Percentiles rank a stretch among this genome's conserved stretches.
Evolutionary conservation across 2,113 vertebrate species (phyloP).

Genomic region (Gorsachius goisagi): DNA sequence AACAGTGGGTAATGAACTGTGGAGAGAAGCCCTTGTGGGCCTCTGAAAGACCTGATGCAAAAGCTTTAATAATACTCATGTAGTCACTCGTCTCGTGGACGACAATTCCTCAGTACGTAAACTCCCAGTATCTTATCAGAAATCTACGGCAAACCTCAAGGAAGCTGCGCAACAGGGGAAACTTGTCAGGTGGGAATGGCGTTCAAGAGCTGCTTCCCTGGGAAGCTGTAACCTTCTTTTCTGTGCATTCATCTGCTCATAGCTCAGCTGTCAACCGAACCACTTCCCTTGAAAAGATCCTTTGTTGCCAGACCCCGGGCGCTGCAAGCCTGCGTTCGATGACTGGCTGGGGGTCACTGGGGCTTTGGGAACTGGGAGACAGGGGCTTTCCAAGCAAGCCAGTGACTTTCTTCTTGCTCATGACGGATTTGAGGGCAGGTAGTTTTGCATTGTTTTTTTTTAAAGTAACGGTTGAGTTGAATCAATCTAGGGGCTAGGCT

Average conservation of each 20-base stretch:
- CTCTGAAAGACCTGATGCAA: not conserved
- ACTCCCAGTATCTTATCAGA: not conserved
- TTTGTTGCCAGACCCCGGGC: rapidly evolving
- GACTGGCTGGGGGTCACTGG: not conserved
- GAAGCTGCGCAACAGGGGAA: not conserved
- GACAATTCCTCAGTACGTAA: not conserved
- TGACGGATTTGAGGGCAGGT: not conserved
- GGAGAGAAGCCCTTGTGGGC: not conserved
- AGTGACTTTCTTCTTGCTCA: not conserved
- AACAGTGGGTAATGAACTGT: not conserved
- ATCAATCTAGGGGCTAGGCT: not conserved
- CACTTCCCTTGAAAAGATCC: not conserved
- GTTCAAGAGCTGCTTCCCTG: not conserved
- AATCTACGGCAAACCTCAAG: not conserved
- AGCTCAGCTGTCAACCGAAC: not conserved
- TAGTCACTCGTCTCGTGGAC: not conserved
- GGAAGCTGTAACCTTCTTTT: not conserved
- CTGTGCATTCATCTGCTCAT: not conserved
- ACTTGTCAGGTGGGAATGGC: not conserved
- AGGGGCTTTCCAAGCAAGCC: not conserved
- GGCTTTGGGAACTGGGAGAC: not conserved
- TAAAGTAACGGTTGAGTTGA: not conserved
- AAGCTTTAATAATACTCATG: not conserved
- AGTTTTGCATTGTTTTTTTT: not conserved
- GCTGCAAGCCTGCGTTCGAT: rapidly evolving